Evolutionary conservation across 2,888 invertebrate species (phyloP).

Genomic region (Agriotes lineatus): DNA sequence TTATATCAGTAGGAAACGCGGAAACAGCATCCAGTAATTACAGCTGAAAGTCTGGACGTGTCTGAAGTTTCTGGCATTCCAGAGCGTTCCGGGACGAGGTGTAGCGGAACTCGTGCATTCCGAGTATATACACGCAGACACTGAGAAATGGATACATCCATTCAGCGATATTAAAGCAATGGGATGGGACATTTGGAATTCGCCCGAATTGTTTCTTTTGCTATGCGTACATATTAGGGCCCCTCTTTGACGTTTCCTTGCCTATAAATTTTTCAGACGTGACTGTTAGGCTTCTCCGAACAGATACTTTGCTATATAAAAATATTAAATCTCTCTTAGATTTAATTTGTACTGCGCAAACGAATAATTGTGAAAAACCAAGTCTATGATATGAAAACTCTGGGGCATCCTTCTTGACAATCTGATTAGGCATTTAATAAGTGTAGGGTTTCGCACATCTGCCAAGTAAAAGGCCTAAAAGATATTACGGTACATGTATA

Average conservation of each 20-base stretch:
- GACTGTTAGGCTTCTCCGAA: too few species aligned
- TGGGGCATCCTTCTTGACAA: too few species aligned
- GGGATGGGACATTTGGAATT: constrained; percentile 59
- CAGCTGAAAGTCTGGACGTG: constrained; percentile 63
- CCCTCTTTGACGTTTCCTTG: constrained; percentile 16
- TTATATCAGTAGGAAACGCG: constrained; percentile 59
- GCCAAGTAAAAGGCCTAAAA: too few species aligned
- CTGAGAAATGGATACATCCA: constrained; percentile 63
- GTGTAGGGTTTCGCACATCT: too few species aligned
- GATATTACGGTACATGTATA: too few species aligned
- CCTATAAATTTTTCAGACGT: constrained; percentile 22
- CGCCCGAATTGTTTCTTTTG: constrained; percentile 57
- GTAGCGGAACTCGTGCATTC: constrained; percentile 58
- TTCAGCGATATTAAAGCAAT: constrained; percentile 61
- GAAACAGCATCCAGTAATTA: constrained; percentile 61
- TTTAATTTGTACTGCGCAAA: too few species aligned
- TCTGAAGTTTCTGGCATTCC: constrained; percentile 63
- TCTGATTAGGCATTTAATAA: too few species aligned
- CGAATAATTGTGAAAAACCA: too few species aligned
- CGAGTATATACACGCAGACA: constrained; percentile 52
- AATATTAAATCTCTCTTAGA: too few species aligned
- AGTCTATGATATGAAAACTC: too few species aligned
- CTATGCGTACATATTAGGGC: constrained; percentile 33
- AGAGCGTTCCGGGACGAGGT: constrained; percentile 56
- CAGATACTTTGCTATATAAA: too few species aligned